Base-by-base conservation (phyloP, 2,888 invertebrate species). In the Mantis religiosa region DNA sequence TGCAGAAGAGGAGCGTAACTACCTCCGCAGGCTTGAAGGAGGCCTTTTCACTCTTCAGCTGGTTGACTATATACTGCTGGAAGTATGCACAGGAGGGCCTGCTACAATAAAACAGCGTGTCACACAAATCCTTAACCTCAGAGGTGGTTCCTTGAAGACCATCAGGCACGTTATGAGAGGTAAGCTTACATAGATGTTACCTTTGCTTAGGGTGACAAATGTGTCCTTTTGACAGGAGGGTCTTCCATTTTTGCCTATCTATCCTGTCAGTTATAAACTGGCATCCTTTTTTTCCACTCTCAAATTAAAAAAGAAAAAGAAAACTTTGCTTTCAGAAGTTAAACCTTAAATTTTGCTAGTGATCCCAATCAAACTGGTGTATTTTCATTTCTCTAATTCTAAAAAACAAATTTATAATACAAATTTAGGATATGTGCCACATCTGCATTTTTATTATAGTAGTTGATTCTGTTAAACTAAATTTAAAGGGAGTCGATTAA, bases 1-100 rank as follows among this genome's bases (percentile, higher is more conserved):
- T 20, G 95, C 96, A 89, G 96, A 96, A 91, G 97, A 97, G 91
- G 98, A 99, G 91, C 97, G 96, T 89, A 96, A 97, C 91, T 99
- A 99, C 93, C 94, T 99, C 90, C 96, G 97, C 92, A 95, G 98
- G 90, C 93, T 99, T 85, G 98, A 99, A 90, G 97, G 97, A 14
- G 99, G 99, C 0, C 94, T 99, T n/a, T 99, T 99, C 93, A 98
- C 98, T 0, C 94, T 99, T 88, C 99, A 99, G 93, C 95, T 99
- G 87, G 96, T 99, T 41, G 99, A 99, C 93, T 98, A 98, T 92
- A 96, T 97, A 89, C 95, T 97, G 91, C 93, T 98, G 89, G 97
- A 98, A 94, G 96, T 96, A 90, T 96, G 96, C 91, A 96, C 95
- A 89, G 96, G 96, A 15, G 96, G 97, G 7, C 95, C 96, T 27